Evolutionary conservation across 2,888 invertebrate genomes (phyloP), one percentile per base, ranked within the genome.

Genomic region (Drosophila demipolita): DNA sequence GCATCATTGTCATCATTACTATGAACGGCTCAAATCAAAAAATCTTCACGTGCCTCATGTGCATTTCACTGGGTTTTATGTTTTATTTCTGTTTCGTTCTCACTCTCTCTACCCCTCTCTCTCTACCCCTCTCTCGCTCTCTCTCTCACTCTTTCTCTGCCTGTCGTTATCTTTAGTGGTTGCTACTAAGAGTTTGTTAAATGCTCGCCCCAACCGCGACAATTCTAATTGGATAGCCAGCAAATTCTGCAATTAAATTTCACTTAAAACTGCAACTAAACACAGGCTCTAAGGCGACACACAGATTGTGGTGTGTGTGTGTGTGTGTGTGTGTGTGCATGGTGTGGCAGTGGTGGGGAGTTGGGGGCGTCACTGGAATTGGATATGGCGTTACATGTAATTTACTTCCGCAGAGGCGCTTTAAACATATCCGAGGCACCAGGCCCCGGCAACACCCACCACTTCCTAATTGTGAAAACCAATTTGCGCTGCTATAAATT

Each of bases 381-480:
- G 70, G 69, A 71, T 57, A 61, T 50, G 73, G 67, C 50, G 55
- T 59, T 57, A 57, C 69, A 73, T 79, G 85, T 85, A 85, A 87
- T 87, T 85, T 87, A 87, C 87, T 85, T 85, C 85, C 85, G 87
- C 75, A 73, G 71, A 77, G 82, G 79, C 74, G 77, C 72, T 84
- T 82, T 77, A 82, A 87, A 85, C 80, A 87, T 85, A 85, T 85
- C 85, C 85, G 86, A 81, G 72, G 64, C 64, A 78, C 66, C 80
- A 75, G 73, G 64, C 58, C 53, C 35, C 64, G 67, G 82, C 87
- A 82, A 86, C 86, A 87, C 87, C 89, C 89, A 89, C 87, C 85
- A 89, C 87, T 87, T 87, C 89, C 87, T 87, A 87, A 87, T 87
- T 89, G 87, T 87, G 89, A 78, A 82, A 87, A 87, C 83, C 89